Percentiles rank a stretch among this genome's conserved stretches.
These are phyloP conservation scores for Antitype chi DNA, from an alignment of 2,888 invertebrate species.

Conservation along the genomic window DNA sequence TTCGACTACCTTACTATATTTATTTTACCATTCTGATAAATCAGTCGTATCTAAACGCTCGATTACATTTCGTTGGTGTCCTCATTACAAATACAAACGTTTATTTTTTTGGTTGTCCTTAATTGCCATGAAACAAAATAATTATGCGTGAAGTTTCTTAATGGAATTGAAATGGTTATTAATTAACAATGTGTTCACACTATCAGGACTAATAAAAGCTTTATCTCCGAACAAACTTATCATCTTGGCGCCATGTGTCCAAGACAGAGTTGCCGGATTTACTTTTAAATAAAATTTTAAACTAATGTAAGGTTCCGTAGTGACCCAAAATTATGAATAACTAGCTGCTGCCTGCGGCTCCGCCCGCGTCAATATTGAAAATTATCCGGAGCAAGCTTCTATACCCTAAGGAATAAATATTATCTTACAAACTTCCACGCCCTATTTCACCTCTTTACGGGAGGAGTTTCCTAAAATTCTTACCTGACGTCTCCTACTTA, in stretches of 20 bases:
- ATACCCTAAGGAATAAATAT: no score
- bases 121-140: conserved; percentile 47
- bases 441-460: no score
- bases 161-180: conserved; percentile 49
- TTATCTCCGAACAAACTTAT: conserved; percentile 47
- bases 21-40: not conserved
- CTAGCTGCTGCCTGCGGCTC: no score
- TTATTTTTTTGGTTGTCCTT: not conserved
- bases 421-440: no score
- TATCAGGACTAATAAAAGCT: conserved; percentile 53
- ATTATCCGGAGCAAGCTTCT: no score
- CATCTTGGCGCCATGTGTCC: conserved; percentile 40
- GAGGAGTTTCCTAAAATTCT: no score
- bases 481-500: no score
- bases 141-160: conserved; percentile 30
- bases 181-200: conserved; percentile 49
- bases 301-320: conserved; percentile 34
- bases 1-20: not conserved
- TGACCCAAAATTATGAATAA: not conserved
- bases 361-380: no score
- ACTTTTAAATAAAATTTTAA: not conserved
- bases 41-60: conserved; percentile 10
- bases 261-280: not conserved
- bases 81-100: conserved; percentile 28
- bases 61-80: conserved; percentile 17